These are phyloP conservation scores for Chrysotoxum bicinctum DNA, from an alignment of 2,888 invertebrate species.

Conservation along the genomic window DNA sequence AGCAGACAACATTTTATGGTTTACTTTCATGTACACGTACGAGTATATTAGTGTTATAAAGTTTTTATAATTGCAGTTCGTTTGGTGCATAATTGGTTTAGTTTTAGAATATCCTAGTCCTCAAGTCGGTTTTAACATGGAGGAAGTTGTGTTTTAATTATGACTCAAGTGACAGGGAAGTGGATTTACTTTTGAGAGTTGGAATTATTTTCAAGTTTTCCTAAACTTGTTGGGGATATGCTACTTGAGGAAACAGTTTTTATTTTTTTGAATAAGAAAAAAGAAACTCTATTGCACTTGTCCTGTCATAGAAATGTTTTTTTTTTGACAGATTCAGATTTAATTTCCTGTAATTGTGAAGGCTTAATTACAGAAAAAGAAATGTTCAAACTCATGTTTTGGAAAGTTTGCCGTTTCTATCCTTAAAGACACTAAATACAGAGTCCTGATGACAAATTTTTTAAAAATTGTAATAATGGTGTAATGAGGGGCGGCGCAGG, in stretches of 20 bases:
- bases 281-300: no score
- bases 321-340: no score
- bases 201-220: not conserved
- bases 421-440: no score
- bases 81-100: conserved; percentile 53
- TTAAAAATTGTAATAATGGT: no score
- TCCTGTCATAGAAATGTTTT: no score
- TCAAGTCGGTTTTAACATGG: conserved; percentile 16
- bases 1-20: conserved; percentile 7
- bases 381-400: no score
- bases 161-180: conserved; percentile 11
- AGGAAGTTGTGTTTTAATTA: conserved; percentile 30
- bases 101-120: conserved; percentile 42
- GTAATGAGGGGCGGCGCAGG: no score
- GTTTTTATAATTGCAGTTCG: conserved; percentile 48
- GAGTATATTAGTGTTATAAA: not conserved
- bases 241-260: not conserved
- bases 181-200: not conserved
- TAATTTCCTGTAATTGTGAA: no score
- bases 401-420: no score
- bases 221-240: not conserved
- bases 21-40: no score
- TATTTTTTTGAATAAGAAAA: not conserved
- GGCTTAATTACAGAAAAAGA: no score
- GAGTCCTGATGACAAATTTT: no score